A percentile compares a stretch with the other conserved stretches of the same genome.
Conservation (phyloP, 2,797 vertebrate species). For the Notolabrus celidotus region DNA sequence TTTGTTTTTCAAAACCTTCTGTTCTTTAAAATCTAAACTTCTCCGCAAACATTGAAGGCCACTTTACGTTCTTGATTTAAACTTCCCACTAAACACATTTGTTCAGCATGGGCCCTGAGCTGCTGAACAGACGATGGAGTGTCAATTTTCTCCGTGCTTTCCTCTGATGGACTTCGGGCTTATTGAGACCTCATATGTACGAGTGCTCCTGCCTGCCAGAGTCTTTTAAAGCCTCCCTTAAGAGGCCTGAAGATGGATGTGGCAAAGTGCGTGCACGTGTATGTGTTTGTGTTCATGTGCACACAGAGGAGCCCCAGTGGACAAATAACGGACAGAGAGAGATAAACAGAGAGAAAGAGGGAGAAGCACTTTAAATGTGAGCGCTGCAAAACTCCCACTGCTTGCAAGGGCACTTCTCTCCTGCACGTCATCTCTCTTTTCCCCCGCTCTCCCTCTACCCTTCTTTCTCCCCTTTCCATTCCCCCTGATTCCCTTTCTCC, state of each 20-base stretch:
- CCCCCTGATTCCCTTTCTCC: conserved; percentile 55
- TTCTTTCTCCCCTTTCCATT: conserved; percentile 71
- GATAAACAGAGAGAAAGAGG: conserved; percentile 70
- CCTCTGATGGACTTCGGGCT: conserved; percentile 64
- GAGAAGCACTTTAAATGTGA: conserved; percentile 81
- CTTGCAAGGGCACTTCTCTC: conserved; percentile 81
- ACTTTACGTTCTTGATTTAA: not conserved
- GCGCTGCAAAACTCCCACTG: conserved; percentile 78
- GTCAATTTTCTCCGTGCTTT: conserved; percentile 48
- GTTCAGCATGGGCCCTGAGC: not conserved
- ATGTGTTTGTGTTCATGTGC: conserved; percentile 56
- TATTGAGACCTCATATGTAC: conserved; percentile 68
- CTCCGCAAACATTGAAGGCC: not conserved
- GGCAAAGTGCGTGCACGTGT: conserved; percentile 45
- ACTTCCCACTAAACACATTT: not conserved
- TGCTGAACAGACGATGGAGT: conserved; percentile 28
- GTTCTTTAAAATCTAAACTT: conserved; percentile 13
- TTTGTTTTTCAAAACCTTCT: not conserved
- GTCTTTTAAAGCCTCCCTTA: conserved; percentile 76
- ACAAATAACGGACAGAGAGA: conserved; percentile 78
- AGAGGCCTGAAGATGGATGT: conserved; percentile 81
- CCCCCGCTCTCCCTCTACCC: conserved; percentile 59
- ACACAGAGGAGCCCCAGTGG: conserved; percentile 75
- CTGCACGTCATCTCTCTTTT: conserved; percentile 74
- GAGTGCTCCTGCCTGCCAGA: conserved; percentile 71